Base-by-base conservation (phyloP, 1,140 invertebrate species). In the Ctenoplectra terminalis region DNA sequence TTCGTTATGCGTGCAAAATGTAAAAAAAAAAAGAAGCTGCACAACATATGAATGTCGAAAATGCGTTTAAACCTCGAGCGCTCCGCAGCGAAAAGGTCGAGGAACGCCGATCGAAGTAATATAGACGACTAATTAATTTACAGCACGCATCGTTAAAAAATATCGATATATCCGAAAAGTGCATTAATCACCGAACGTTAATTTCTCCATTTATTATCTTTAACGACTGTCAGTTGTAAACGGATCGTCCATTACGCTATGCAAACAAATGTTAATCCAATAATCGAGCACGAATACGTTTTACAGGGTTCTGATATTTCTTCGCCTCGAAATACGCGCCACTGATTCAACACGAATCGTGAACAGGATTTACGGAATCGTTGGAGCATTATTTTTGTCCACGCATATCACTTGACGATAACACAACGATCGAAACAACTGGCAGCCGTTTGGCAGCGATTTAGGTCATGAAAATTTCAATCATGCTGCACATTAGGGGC, bases 401-500 rank as follows among this genome's bases (percentile, higher is more conserved):
- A 23, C 20, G 40, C 29, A 64, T 61, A 72, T 67, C 71, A 69
- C 43, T 69, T 71, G 50, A 17, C 60, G 71, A 63, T 73, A 66
- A 67, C 78, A 81, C 40, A 29, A 74, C 54, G 61, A 72, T 29
- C 81, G 81, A 72, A 43, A 78, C 56, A 48, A 72, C 69, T 63
- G 81, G 67, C 85, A 52, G 40, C 54, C 50, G 73, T 43, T 70
- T 81, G 86, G 86, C 82, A 82, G 83, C 70, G 63, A 81, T 79
- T 50, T 69, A 29, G 56, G 43, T 46, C 71, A 72, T 82, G 83
- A 85, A 87, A 88, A 87, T 88, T 79, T 87, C 74, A 87, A 87
- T 83, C 86, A 70, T 52, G 80, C 52, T 40, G 63, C 77, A 43
- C 82, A 87, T 82, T 77, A 75, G 60, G 54, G 64, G 74, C 78